Base-by-base conservation (phyloP, 2,888 invertebrate species). In the Amphipyra berbera region DNA sequence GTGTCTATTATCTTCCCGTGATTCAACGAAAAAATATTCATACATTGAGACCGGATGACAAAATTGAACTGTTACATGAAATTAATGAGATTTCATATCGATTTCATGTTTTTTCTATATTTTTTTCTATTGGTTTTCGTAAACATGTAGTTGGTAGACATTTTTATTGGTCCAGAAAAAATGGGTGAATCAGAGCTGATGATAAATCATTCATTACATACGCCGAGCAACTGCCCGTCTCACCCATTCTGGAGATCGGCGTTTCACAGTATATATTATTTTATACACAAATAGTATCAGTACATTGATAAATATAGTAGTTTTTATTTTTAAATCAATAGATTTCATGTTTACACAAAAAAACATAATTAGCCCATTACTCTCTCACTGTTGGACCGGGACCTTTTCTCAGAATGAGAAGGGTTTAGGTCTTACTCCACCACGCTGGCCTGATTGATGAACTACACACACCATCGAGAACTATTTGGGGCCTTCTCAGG, bases 1-100 rank as follows among this genome's bases (percentile, higher is more conserved):
- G 27, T 46, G 42, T 49, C 47, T 62, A 64, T 61, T 61, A 71
- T 66, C 46, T 80, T 62, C 21, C 8, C 0, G 37, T 68, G 74
- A 68, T 64, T 74, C 78, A 68, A 46, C 47, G 49, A 59, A 63
- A 78, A 73, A 67, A 77, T 49, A 73, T 73, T 56, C 45, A 7
- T 7, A 42, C 37, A 37, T 44, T 21, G 13, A 35, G n/a, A 46
- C 55, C 38, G 38, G 77, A 67, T 62, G 77, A 73, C 68, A 73
- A 49, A 77, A 73, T 59, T 47, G 52, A 56, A 33, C 10, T 49
- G 50, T 63, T 54, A 47, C 61, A 59, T 58, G 7, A 56, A 56
- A 67, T 70, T 77, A 62, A 74, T 78, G 59, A 15, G 53, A 21
- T 59, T 49, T 60, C 12, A 61, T 61, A 74, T 69, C 54, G 68